Base-by-base conservation (phyloP, 2,797 vertebrate genomes). In the Tapirus indicus region DNA sequence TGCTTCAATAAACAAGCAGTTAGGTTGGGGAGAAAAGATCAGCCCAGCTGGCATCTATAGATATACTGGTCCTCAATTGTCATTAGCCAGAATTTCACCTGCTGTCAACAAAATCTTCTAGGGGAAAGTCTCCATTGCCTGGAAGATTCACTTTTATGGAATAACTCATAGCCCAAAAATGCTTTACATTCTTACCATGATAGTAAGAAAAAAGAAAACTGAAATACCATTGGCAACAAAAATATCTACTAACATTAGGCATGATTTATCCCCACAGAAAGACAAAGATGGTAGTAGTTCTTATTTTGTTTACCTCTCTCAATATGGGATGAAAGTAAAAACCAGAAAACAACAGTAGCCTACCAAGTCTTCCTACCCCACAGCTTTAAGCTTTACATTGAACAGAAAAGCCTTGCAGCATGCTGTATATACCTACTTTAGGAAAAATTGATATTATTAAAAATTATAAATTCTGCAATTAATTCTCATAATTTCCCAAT, bases 31-130 rank as follows among this genome's bases (percentile, higher is more conserved):
- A 97, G 74, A 79, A 97, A 79, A 87, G 38, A 94, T 94, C 41
- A 88, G 56, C 44, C 87, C 52, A 89, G 60, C 27, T 87, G 69
- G 69, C 47, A 93, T 93, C 80, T 79, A 91, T 62, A 88, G 64
- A 47, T 74, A 94, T n/a, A 85, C n/a, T 80, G 71, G 52, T 85
- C 66, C 47, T 92, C 35, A 83, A 64, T 14, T 90, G 25, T 78
- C 54, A 72, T 94, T 90, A 95, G 69, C 69, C 79, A 90, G 62
- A 96, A 96, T 92, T 97, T 95, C 49, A 90, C 52, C 49, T 64
- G 64, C 77, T 94, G 44, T 87, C 79, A 95, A 90, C n/a, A 75
- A 71, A 80, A 77, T 72, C 27, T 85, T 74, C 20, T 58, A 79
- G 18, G 29, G 49, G 32, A 92, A 94, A 87, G 87, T 87, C 49